These are phyloP conservation scores for Deilephila elpenor DNA, from an alignment of 2,888 invertebrate genomes.

Conservation along the genomic window DNA sequence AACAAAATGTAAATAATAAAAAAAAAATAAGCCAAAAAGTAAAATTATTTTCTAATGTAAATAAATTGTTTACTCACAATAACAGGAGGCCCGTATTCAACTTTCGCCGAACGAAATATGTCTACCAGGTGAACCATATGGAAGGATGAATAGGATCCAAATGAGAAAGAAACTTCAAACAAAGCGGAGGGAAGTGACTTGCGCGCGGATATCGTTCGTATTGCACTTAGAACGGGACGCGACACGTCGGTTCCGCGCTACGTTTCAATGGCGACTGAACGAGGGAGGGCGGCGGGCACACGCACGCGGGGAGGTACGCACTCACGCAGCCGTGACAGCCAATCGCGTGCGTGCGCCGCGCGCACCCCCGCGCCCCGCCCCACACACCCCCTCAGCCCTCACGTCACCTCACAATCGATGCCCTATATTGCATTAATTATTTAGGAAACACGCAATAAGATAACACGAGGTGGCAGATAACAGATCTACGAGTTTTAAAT, in stretches of 20 bases:
- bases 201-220: conserved; percentile 61
- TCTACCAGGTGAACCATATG: conserved; percentile 94
- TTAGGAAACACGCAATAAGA: conserved; percentile 86
- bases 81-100: conserved; percentile 89
- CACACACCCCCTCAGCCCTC: conserved; percentile 67
- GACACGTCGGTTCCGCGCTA: conserved; percentile 66
- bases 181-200: conserved; percentile 47
- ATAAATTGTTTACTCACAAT: conserved; percentile 87
- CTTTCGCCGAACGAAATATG: conserved; percentile 91
- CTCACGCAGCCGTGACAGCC: conserved; percentile 81
- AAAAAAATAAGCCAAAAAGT: conserved; percentile 29
- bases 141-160: conserved; percentile 82
- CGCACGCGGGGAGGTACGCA: conserved; percentile 83
- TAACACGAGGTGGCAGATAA: conserved; percentile 84
- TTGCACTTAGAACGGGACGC: conserved; percentile 55
- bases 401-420: conserved; percentile 84
- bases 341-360: conserved; percentile 83
- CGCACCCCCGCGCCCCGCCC: conserved; percentile 77
- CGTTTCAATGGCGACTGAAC: conserved; percentile 73
- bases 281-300: conserved; percentile 69
- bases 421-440: conserved; percentile 86
- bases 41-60: conserved; percentile 15
- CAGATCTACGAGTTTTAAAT: conserved; percentile 78
- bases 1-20: conserved; percentile 42
- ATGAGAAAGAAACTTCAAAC: conserved; percentile 64